These are phyloP conservation scores for Calephelis perditalis DNA, from an alignment of 2,888 invertebrate genomes.

Conservation along the genomic window DNA sequence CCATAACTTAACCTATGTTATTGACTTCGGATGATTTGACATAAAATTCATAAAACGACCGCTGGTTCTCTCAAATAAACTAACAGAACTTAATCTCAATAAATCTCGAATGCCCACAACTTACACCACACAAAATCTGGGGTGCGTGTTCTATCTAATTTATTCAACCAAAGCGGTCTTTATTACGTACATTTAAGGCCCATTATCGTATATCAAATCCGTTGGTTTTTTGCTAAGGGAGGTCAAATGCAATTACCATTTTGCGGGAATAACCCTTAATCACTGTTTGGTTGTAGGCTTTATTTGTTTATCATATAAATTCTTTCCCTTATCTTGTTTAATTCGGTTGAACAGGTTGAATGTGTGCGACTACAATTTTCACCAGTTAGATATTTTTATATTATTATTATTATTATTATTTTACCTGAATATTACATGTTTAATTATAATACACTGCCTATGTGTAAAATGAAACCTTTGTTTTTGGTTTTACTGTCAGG, in stretches of 20 bases:
- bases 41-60: slow-evolving; percentile 1
- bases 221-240: slow-evolving; percentile 28
- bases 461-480: too few relatives aligned
- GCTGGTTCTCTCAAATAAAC: background rate
- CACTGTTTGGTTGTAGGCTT: slow-evolving; percentile 34
- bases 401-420: too few relatives aligned
- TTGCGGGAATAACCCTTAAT: slow-evolving; percentile 31
- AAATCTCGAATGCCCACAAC: slow-evolving; percentile 15
- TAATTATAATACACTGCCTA: too few relatives aligned
- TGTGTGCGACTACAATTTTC: too few relatives aligned
- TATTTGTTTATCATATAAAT: slow-evolving; percentile 23
- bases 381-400: too few relatives aligned
- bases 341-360: slow-evolving; percentile 12
- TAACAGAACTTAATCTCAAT: background rate
- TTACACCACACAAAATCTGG: slow-evolving; percentile 29
- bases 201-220: slow-evolving; percentile 26
- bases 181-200: slow-evolving; percentile 29
- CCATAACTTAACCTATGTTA: too few relatives aligned
- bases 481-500: too few relatives aligned
- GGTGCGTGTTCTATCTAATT: slow-evolving; percentile 31
- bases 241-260: slow-evolving; percentile 35
- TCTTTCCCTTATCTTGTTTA: slow-evolving; percentile 18
- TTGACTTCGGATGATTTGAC: too few relatives aligned
- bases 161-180: slow-evolving; percentile 23
- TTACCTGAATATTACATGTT: too few relatives aligned